phyloP scores from a whole-genome alignment of 2,113 vertebrate species.

The Sardina pilchardus region DNA sequence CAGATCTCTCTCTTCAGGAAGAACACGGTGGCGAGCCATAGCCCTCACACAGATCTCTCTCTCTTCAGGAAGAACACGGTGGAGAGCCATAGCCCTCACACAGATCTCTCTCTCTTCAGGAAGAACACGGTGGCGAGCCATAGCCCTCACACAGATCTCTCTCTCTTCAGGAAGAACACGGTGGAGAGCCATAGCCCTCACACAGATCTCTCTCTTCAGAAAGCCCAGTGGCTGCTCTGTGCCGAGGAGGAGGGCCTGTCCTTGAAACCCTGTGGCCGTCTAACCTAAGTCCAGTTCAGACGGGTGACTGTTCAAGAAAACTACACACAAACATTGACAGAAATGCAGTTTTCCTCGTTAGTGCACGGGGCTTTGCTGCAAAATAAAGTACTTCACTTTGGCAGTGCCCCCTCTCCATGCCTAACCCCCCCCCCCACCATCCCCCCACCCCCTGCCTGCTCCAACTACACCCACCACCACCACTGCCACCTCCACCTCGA shows the following conservation, averaged over 20 bases:
- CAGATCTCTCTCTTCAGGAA: neutral
- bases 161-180: neutral
- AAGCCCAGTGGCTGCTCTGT: neutral
- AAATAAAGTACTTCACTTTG: neutral
- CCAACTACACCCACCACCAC: constrained; percentile 59
- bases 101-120: neutral
- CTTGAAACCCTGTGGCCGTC: neutral
- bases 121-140: too few relatives aligned
- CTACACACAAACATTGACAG: neutral
- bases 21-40: too few relatives aligned
- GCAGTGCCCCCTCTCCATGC: constrained; percentile 8
- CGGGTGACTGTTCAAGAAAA: neutral
- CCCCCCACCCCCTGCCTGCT: constrained; percentile 26
- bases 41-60: neutral
- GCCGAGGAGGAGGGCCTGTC: too few relatives aligned
- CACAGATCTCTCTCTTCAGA: neutral
- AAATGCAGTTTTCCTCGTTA: neutral
- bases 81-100: too few relatives aligned
- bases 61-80: too few relatives aligned
- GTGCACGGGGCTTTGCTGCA: neutral
- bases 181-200: too few relatives aligned
- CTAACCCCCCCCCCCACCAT: constrained; percentile 22
- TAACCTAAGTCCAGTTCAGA: neutral
- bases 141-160: neutral
- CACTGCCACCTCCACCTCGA: neutral